A percentile compares a stretch with the other conserved stretches of the same genome.
Evolutionary conservation across 2,797 vertebrate genomes (phyloP).

Genomic region (Acropternis orthonyx): DNA sequence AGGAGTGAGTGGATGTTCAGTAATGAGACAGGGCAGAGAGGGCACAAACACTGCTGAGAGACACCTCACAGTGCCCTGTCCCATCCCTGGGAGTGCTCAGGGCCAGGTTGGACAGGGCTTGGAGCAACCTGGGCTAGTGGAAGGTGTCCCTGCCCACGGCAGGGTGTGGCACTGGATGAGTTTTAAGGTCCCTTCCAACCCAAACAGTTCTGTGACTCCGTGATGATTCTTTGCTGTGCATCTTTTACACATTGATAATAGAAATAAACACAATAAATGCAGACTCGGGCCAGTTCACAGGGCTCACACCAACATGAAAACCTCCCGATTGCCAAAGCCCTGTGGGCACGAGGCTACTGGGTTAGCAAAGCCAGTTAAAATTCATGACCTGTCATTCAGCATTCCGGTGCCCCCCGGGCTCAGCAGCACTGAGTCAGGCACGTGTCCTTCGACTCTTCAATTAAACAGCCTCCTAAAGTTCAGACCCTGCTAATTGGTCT

Average conservation of each 20-base stretch:
- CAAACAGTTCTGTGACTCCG: accelerated
- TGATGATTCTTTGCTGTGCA: accelerated
- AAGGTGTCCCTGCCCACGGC: accelerated
- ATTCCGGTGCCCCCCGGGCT: not conserved
- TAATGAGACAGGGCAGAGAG: accelerated
- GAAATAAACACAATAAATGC: not conserved
- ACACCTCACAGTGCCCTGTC: not conserved
- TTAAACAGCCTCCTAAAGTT: not conserved
- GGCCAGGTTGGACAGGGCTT: not conserved
- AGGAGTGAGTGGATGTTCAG: accelerated
- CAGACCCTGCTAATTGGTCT: not conserved
- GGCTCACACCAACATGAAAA: not conserved
- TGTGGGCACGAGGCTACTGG: not conserved
- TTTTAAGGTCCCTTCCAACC: not conserved
- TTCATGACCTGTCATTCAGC: not conserved
- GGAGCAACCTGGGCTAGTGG: not conserved
- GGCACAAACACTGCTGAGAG: accelerated
- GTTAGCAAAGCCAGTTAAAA: not conserved
- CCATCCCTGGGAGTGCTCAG: not conserved
- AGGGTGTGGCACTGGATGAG: not conserved
- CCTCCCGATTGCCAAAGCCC: not conserved
- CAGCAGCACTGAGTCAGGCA: accelerated
- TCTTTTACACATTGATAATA: not conserved
- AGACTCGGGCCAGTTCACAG: not conserved
- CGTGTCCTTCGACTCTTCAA: not conserved